These are phyloP conservation scores for Seriola rivoliana DNA, from an alignment of 2,113 vertebrate species.

Conservation along the genomic window DNA sequence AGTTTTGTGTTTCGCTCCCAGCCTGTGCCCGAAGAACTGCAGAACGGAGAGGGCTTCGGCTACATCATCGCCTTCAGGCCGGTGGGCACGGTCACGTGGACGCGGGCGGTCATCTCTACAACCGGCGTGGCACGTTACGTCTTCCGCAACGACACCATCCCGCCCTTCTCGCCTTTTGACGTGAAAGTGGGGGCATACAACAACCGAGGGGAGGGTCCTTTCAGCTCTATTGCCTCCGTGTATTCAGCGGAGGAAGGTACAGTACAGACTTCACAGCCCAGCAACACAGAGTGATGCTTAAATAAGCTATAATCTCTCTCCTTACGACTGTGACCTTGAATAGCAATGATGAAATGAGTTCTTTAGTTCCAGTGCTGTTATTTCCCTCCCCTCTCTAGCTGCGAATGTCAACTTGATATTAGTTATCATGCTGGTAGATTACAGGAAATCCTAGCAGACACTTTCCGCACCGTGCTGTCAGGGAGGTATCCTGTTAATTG, in stretches of 20 bases:
- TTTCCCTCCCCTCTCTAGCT: conserved; percentile 59
- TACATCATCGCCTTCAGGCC: conserved; percentile 95
- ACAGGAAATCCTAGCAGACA: conserved; percentile 84
- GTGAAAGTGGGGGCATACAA: conserved; percentile 96
- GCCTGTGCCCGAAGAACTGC: conserved; percentile 95
- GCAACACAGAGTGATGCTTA: conserved; percentile 24
- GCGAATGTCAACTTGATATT: conserved; percentile 82
- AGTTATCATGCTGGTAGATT: conserved; percentile 84
- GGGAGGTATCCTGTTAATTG: conserved; percentile 84
- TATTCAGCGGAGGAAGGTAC: conserved; percentile 96
- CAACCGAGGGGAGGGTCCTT: conserved; percentile 94
- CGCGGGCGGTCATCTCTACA: conserved; percentile 91
- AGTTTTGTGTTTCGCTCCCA: conserved; percentile 88
- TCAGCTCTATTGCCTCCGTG: conserved; percentile 90
- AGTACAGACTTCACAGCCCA: conserved; percentile 1
- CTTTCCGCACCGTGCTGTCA: conserved; percentile 78
- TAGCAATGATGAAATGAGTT: conserved; percentile 71
- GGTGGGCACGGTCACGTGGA: conserved; percentile 89
- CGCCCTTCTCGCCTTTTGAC: conserved; percentile 92
- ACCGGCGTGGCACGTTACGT: conserved; percentile 87
- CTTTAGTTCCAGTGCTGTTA: conserved; percentile 36
- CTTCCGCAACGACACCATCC: conserved; percentile 93
- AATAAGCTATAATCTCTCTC: conserved; percentile 57
- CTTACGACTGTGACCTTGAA: conserved; percentile 78
- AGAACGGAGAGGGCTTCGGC: conserved; percentile 95